phyloP scores from a whole-genome alignment of 1,140 invertebrate species.

The Eumaeus atala region DNA sequence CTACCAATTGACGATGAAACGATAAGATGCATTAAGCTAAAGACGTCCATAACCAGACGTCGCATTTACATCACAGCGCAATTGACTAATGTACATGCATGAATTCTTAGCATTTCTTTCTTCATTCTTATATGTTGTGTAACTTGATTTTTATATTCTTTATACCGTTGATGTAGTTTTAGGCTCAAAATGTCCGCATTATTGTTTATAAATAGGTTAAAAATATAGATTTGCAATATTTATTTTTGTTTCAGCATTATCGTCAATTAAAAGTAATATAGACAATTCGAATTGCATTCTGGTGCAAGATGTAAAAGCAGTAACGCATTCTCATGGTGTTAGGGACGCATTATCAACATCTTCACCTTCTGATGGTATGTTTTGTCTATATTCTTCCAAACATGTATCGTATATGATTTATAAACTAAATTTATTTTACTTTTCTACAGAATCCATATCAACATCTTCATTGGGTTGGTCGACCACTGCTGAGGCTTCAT shows the following conservation, averaged over 20 bases:
- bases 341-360: slow-evolving; percentile 83
- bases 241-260: slow-evolving; percentile 82
- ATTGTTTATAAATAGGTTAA: no score
- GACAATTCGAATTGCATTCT: slow-evolving; percentile 90
- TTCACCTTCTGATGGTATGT: slow-evolving; percentile 82
- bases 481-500: slow-evolving; percentile 70
- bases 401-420: not conserved
- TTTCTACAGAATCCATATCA: slow-evolving; percentile 72
- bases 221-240: slow-evolving; percentile 7
- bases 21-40: slow-evolving; percentile 13
- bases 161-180: not conserved
- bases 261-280: slow-evolving; percentile 88
- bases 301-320: slow-evolving; percentile 91
- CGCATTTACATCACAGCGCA: slow-evolving; percentile 8
- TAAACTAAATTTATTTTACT: slow-evolving; percentile 13
- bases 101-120: not conserved
- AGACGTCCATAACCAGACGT: slow-evolving; percentile 9
- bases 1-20: slow-evolving; percentile 10
- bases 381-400: not conserved
- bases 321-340: slow-evolving; percentile 86
- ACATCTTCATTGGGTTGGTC: slow-evolving; percentile 70
- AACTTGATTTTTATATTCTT: slow-evolving; percentile 3
- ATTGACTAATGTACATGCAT: slow-evolving; percentile 4
- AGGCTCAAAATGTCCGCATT: no score
- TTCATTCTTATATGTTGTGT: not conserved